Evolutionary conservation across 2,113 vertebrate species (phyloP).

Genomic region (Tetrao urogallus): DNA sequence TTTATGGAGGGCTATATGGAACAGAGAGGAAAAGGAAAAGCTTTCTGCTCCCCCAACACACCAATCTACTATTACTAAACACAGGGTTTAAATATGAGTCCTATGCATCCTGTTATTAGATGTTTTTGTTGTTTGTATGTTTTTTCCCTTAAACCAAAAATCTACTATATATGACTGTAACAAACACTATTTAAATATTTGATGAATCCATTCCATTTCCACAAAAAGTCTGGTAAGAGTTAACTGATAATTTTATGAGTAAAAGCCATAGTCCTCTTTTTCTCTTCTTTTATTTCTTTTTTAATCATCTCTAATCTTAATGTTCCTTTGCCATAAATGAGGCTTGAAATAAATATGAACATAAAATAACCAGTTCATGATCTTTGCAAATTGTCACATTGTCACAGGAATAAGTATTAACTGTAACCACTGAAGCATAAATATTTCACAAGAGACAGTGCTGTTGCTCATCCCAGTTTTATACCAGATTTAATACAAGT

Average conservation of each 20-base stretch:
- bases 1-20: neutral
- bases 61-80: neutral
- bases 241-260: neutral
- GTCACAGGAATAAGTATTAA: constrained; percentile 12
- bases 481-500: neutral
- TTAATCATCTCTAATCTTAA: constrained; percentile 26
- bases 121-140: neutral
- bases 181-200: neutral
- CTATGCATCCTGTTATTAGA: neutral
- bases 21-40: neutral
- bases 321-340: constrained; percentile 46
- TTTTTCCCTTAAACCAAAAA: neutral
- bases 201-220: neutral
- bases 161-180: neutral
- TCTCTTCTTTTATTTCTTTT: neutral
- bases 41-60: neutral
- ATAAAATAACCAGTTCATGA: constrained; percentile 39
- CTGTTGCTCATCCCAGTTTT: neutral
- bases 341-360: constrained; percentile 61
- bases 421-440: neutral
- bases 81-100: neutral
- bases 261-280: neutral
- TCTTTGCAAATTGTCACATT: constrained; percentile 40
- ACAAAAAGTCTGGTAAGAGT: neutral
- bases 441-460: constrained; percentile 7